phyloP scores from a whole-genome alignment of 1,140 invertebrate genomes.

The Ceratoteleas bidentatus region DNA sequence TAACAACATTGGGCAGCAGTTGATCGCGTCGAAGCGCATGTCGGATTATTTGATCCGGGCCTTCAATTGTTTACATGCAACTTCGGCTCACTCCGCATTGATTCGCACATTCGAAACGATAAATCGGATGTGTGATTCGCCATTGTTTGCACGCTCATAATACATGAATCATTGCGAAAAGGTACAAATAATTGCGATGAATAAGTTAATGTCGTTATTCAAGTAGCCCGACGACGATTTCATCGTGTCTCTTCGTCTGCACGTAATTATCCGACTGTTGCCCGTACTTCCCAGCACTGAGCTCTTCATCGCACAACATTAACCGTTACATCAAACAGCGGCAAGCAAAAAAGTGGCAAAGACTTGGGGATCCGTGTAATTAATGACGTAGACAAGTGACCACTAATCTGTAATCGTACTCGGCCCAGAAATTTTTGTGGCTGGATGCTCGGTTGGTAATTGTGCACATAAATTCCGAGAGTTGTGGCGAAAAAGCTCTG shows the following conservation, averaged over 20 bases:
- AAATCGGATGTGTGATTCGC: not conserved
- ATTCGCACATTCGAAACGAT: too few relatives aligned
- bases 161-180: constrained; percentile 10
- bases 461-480: constrained; percentile 70
- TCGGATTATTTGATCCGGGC: too few relatives aligned
- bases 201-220: constrained; percentile 53
- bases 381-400: constrained; percentile 73
- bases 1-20: too few relatives aligned
- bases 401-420: constrained; percentile 72
- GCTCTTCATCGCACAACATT: constrained; percentile 63
- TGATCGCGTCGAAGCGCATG: too few relatives aligned
- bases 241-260: constrained; percentile 44
- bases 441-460: constrained; percentile 70
- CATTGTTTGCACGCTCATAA: constrained; percentile 1
- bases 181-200: constrained; percentile 39
- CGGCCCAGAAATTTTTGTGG: constrained; percentile 69
- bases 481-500: constrained; percentile 56
- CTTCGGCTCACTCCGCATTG: too few relatives aligned
- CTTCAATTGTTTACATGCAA: too few relatives aligned
- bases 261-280: constrained; percentile 47
- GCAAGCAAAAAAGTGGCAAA: constrained; percentile 63
- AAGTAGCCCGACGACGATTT: constrained; percentile 52
- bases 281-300: constrained; percentile 30
- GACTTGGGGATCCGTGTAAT: constrained; percentile 58
- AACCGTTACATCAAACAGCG: constrained; percentile 63